Percentiles rank a stretch among this genome's conserved stretches.
Evolutionary conservation across 2,888 invertebrate species (phyloP).

Genomic region (Sisyra terminalis): DNA sequence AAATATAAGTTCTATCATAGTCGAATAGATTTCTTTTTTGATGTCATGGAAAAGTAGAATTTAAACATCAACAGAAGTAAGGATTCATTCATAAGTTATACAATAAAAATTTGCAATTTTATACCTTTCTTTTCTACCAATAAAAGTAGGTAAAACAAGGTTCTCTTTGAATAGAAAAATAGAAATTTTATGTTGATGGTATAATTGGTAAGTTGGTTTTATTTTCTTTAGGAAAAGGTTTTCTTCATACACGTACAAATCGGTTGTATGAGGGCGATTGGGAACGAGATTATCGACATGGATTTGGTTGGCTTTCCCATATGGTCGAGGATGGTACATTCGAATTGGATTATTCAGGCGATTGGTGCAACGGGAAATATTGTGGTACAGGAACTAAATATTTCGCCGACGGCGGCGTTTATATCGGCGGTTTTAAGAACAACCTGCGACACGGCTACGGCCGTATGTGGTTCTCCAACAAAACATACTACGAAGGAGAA

Average conservation of each 20-base stretch:
- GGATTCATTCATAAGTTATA: too few species aligned
- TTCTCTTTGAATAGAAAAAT: too few species aligned
- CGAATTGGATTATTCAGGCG: constrained; percentile 35
- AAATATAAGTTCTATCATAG: too few species aligned
- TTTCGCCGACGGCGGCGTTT: constrained; percentile 38
- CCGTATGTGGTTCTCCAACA: constrained; percentile 40
- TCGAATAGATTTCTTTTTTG: too few species aligned
- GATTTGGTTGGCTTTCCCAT: constrained; percentile 35
- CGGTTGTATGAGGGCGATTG: constrained; percentile 48
- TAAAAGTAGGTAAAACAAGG: too few species aligned
- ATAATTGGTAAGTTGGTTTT: not conserved
- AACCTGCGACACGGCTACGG: constrained; percentile 39
- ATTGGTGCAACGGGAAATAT: constrained; percentile 38
- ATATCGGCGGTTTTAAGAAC: constrained; percentile 37
- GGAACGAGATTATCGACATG: constrained; percentile 35
- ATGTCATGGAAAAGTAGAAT: too few species aligned
- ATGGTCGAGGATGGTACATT: constrained; percentile 27
- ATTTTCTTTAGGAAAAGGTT: constrained; percentile 30
- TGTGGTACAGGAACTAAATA: constrained; percentile 39
- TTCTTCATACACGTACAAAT: constrained; percentile 27
- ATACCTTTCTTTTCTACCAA: too few species aligned
- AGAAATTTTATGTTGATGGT: not conserved
- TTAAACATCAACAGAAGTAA: too few species aligned
- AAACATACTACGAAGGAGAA: constrained; percentile 41
- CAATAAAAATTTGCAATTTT: too few species aligned